A percentile compares a stretch with the other conserved stretches of the same genome.
phyloP scores from a whole-genome alignment of 2,113 vertebrate species.

The Barnardius zonarius region DNA sequence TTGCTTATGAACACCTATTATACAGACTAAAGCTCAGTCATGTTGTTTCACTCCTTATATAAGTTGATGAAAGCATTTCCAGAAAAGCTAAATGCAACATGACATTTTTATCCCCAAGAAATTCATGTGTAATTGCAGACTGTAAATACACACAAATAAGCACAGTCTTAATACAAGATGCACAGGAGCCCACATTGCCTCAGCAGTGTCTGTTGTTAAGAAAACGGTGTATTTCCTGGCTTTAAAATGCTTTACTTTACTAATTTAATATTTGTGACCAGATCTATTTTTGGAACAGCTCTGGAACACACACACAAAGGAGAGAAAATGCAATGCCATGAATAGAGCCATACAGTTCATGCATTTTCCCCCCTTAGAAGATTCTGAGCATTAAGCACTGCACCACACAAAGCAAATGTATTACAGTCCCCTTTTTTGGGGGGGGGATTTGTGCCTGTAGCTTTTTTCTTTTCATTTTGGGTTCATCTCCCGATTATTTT shows the following conservation, averaged over 20 bases:
- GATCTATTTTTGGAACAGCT: constrained; percentile 12
- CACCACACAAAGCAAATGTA: not conserved
- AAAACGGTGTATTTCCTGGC: not conserved
- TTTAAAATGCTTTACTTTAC: not conserved
- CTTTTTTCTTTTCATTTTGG: constrained; percentile 5
- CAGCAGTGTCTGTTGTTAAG: not conserved
- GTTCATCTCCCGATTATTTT: constrained; percentile 6
- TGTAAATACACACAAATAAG: not conserved
- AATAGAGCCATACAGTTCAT: not conserved
- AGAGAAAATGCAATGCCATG: not conserved
- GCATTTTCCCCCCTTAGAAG: not conserved
- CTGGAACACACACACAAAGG: not conserved
- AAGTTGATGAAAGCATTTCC: not conserved
- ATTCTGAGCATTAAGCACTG: not conserved
- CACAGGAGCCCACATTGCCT: not conserved
- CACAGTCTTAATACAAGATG: not conserved
- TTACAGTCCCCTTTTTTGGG: not conserved
- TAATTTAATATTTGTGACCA: not conserved
- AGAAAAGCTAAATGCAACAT: not conserved
- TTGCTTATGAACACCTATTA: not conserved
- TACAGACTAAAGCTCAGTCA: not conserved
- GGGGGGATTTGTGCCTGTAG: not conserved
- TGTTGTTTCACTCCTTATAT: not conserved
- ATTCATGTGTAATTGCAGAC: not conserved
- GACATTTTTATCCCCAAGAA: not conserved